A percentile compares a stretch with the other conserved stretches of the same genome.
These are phyloP conservation scores for Danio aesculapii DNA, from an alignment of 2,797 vertebrate genomes.

Conservation along the genomic window DNA sequence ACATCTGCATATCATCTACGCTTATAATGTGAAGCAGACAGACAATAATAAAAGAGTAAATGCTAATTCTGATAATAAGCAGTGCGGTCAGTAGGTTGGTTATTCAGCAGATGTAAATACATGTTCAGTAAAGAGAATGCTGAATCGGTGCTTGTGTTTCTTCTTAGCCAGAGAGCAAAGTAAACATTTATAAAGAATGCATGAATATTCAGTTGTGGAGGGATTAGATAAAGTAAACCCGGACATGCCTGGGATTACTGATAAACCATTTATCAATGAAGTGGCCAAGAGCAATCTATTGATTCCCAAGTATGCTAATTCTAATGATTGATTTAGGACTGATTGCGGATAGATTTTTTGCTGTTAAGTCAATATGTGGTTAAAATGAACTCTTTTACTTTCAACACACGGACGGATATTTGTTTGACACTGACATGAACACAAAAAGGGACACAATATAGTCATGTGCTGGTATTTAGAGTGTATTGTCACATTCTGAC, in stretches of 20 bases:
- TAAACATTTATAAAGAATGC: slow-evolving; percentile 24
- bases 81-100: slow-evolving; percentile 3
- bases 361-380: slow-evolving; percentile 7
- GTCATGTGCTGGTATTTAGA: too few relatives aligned
- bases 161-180: slow-evolving; percentile 23
- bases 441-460: not conserved
- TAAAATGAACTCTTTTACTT: not conserved
- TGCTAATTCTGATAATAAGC: not conserved
- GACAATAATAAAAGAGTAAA: not conserved
- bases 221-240: slow-evolving; percentile 6
- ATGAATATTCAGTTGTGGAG: slow-evolving; percentile 9
- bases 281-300: not conserved
- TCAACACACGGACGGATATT: not conserved
- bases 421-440: not conserved
- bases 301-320: not conserved
- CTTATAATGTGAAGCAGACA: not conserved
- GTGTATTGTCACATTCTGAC: too few relatives aligned
- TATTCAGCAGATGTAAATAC: slow-evolving; percentile 22
- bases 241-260: slow-evolving; percentile 28
- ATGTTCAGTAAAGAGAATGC: slow-evolving; percentile 13
- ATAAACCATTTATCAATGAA: slow-evolving; percentile 21
- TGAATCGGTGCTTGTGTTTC: slow-evolving; percentile 21
- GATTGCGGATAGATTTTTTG: not conserved
- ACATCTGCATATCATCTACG: slow-evolving; percentile 7
- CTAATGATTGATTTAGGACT: slow-evolving; percentile 22